A percentile compares a stretch with the other conserved stretches of the same genome.
Evolutionary conservation across 2,888 invertebrate genomes (phyloP).

Genomic region (Yponomeuta malinellus): DNA sequence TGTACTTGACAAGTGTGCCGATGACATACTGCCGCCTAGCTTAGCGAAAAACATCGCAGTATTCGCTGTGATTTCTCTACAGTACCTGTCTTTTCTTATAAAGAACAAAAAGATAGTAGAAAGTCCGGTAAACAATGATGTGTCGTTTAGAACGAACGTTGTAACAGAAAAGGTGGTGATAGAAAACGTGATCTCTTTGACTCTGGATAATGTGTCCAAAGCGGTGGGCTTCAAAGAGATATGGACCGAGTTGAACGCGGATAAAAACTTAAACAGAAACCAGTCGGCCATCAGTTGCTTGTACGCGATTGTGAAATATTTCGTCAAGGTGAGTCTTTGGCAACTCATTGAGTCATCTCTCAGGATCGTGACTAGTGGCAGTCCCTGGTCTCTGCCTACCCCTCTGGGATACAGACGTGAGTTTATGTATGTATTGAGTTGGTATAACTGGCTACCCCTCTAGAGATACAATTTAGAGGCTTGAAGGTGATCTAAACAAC

Average conservation of each 20-base stretch:
- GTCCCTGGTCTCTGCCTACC: too few relatives aligned
- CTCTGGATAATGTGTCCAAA: constrained; percentile 57
- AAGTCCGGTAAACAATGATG: constrained; percentile 57
- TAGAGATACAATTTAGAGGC: too few relatives aligned
- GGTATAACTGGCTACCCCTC: too few relatives aligned
- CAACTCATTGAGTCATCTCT: neutral
- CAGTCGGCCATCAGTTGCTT: constrained; percentile 69
- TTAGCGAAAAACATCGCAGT: constrained; percentile 55
- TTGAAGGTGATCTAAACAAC: too few relatives aligned
- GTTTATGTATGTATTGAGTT: too few relatives aligned
- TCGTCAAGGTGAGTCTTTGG: constrained; percentile 52
- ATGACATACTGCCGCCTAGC: constrained; percentile 47
- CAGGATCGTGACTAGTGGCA: too few relatives aligned
- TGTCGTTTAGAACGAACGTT: constrained; percentile 49
- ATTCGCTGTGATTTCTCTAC: constrained; percentile 62
- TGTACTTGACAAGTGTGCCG: constrained; percentile 59
- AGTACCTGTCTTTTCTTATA: constrained; percentile 66
- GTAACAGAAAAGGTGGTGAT: constrained; percentile 54
- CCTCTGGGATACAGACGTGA: too few relatives aligned
- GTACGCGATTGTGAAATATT: constrained; percentile 63
- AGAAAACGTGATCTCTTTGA: constrained; percentile 51
- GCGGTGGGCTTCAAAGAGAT: constrained; percentile 55
- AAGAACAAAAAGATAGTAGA: constrained; percentile 68
- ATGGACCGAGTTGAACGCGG: constrained; percentile 60
- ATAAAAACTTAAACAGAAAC: constrained; percentile 56